Base-by-base conservation (phyloP, 2,888 invertebrate species). In the Entomobrya multifasciata region DNA sequence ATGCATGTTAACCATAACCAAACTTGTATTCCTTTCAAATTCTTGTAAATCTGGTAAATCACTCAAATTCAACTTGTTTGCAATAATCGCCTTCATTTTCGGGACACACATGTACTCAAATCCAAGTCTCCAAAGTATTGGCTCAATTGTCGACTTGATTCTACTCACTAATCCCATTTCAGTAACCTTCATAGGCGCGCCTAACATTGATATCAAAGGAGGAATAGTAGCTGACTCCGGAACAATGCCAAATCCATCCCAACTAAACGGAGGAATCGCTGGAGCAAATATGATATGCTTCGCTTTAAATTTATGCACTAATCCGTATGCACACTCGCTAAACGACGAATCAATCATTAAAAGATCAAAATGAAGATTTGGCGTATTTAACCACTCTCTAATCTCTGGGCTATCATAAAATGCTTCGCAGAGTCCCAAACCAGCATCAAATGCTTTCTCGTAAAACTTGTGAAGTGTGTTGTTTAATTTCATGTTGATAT, bases 321-420 rank as follows among this genome's bases (percentile, higher is more conserved):
- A 47, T 11, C 74, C 79, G 55, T 80, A 86, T 0, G n/a, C 86
- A 86, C 86, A 86, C 15, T 86, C 70, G 0, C 85, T 74, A 8
- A 78, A 5, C 0, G 25, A 10, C 0, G 44, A 70, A 25, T 86
- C 86, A 17, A 86, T 41, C 1, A 86, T 3, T 1, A 86, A 41
- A 5, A 86, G 74, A 49, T 86, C 86, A 44, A 27, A 72, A 15
- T 74, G 13, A 0, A 86, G 25, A 22, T 25, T 72, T 0, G 86
- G 86, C 22, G 57, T 15, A 5, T 60, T 15, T 3, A 86, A 27
- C 86, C 86, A 86, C 22, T 86, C 52, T 20, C 41, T 11, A 5
- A 74, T 62, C 25, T 86, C 86, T 2, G 86, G 86, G 17, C 70
- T 70, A 15, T 79, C 79, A 15, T 80, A 86, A 36, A 86, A 79